A percentile compares a stretch with the other conserved stretches of the same genome.
These are phyloP conservation scores for Ginglymostoma cirratum DNA, from an alignment of 2,113 vertebrate genomes.

Conservation along the genomic window DNA sequence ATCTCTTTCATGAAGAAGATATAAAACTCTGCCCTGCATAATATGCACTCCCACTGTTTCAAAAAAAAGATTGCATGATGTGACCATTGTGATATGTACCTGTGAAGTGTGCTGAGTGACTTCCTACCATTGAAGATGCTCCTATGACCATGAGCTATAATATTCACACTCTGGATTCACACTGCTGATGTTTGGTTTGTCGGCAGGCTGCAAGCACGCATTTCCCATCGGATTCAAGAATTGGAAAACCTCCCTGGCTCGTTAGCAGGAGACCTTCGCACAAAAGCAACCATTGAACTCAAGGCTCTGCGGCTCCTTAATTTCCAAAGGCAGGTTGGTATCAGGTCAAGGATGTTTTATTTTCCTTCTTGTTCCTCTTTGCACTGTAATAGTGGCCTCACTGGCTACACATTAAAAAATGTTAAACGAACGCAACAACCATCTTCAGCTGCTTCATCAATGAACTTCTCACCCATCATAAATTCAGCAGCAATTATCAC, in stretches of 20 bases:
- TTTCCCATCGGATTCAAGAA: constrained; percentile 89
- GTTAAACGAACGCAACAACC: not conserved
- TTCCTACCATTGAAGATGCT: not conserved
- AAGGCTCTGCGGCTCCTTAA: constrained; percentile 92
- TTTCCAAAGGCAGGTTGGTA: constrained; percentile 87
- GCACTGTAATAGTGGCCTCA: not conserved
- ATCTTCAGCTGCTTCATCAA: no score
- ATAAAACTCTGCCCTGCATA: not conserved
- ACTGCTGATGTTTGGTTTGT: not conserved
- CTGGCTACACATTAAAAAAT: not conserved
- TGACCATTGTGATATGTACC: not conserved
- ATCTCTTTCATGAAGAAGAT: not conserved
- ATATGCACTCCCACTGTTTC: not conserved
- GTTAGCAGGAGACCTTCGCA: constrained; percentile 82
- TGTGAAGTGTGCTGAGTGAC: not conserved
- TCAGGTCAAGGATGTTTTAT: not conserved
- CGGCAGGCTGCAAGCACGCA: constrained; percentile 82
- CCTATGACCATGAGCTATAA: not conserved
- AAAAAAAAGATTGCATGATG: not conserved
- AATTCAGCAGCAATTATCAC: no score
- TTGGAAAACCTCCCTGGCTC: constrained; percentile 90
- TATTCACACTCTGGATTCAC: not conserved
- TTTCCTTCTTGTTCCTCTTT: not conserved
- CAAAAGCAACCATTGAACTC: constrained; percentile 93
- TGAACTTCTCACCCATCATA: no score